Evolutionary conservation across 2,888 invertebrate genomes (phyloP).

Genomic region (Hemicrepidius hirtus): DNA sequence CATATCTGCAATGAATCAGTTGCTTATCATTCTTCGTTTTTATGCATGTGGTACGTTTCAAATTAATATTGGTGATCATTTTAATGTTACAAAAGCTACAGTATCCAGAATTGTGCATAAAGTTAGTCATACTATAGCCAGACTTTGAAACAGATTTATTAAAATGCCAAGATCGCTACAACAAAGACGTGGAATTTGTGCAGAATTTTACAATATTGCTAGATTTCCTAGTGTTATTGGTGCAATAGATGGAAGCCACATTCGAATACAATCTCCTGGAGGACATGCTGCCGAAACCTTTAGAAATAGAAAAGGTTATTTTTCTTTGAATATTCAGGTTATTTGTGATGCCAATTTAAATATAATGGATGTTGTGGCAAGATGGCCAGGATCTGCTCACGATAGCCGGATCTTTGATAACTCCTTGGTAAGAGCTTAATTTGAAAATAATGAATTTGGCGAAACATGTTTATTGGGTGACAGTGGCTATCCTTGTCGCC

Average conservation of each 20-base stretch:
- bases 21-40: conserved; percentile 9
- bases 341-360: conserved; percentile 20
- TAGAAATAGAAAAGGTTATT: no score
- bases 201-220: conserved; percentile 3
- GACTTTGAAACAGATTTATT: conserved; percentile 11
- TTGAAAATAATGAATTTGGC: no score
- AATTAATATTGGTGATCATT: no score
- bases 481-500: conserved; percentile 7
- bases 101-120: conserved; percentile 18
- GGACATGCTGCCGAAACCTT: not conserved
- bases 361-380: no score
- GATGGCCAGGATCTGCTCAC: not conserved
- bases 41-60: conserved; percentile 1
- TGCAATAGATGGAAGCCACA: no score
- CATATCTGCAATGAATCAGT: conserved; percentile 13
- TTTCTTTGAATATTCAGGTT: no score
- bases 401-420: conserved; percentile 13
- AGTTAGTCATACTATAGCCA: conserved; percentile 7
- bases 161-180: conserved; percentile 11
- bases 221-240: not conserved
- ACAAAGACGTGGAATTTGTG: conserved; percentile 1
- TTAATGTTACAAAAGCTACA: no score
- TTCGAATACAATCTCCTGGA: conserved; percentile 11
- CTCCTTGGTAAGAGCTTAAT: conserved; percentile 21
- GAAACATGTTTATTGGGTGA: no score